A percentile compares a stretch with the other conserved stretches of the same genome.
These are phyloP conservation scores for Champsocephalus esox DNA, from an alignment of 2,797 vertebrate genomes.

Conservation along the genomic window DNA sequence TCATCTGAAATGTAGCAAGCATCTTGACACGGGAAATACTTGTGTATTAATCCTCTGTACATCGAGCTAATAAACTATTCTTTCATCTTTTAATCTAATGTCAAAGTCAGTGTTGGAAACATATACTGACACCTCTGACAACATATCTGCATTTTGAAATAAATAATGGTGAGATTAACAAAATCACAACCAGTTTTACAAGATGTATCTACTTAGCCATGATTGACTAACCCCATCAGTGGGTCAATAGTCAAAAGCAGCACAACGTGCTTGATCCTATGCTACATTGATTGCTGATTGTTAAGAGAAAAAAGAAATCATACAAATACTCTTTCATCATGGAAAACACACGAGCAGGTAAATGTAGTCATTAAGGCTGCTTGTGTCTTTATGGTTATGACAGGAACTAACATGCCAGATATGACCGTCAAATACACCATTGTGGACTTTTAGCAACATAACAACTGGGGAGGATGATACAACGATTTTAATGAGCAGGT, in stretches of 20 bases:
- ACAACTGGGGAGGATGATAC: not conserved
- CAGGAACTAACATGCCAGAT: slow-evolving; percentile 14
- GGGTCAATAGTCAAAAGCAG: not conserved
- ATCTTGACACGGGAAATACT: not conserved
- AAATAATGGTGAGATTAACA: not conserved
- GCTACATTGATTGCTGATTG: not conserved
- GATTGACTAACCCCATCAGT: not conserved
- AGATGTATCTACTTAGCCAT: not conserved
- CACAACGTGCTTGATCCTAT: no score
- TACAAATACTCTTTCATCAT: not conserved
- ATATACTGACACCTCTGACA: not conserved
- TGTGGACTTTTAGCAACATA: slow-evolving; percentile 3
- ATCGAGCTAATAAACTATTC: not conserved
- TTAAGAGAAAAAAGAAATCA: not conserved
- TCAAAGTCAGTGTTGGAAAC: not conserved
- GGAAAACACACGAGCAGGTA: not conserved
- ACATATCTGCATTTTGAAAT: not conserved
- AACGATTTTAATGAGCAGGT: slow-evolving; percentile 1
- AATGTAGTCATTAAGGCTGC: not conserved
- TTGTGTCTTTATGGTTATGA: slow-evolving; percentile 34
- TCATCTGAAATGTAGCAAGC: not conserved
- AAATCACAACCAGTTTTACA: not conserved
- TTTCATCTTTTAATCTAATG: not conserved
- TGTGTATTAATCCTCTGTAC: no score
- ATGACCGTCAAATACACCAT: not conserved